Percentiles rank a stretch among this genome's conserved stretches.
These are phyloP conservation scores for Arctocebus calabarensis DNA, from an alignment of 2,797 vertebrate species.

Conservation along the genomic window DNA sequence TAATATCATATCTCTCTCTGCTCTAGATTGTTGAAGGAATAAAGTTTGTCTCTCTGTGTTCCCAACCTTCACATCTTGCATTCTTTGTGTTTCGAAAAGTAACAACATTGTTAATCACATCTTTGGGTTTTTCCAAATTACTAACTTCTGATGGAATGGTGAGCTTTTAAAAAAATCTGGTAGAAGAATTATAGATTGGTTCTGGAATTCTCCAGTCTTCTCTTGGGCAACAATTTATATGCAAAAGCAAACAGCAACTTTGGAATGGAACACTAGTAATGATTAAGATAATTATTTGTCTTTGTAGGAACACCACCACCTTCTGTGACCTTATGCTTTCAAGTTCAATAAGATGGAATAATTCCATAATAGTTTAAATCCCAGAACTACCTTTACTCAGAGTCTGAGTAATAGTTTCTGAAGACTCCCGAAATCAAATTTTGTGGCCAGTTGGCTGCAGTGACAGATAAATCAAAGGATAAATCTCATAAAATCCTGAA, in stretches of 20 bases:
- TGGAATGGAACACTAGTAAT: neutral
- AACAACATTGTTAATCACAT: neutral
- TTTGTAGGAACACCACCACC: neutral
- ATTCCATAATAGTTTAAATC: neutral
- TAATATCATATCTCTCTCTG: neutral
- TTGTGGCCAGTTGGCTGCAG: constrained; percentile 18
- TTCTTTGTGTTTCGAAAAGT: constrained; percentile 47
- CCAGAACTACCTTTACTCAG: constrained; percentile 22
- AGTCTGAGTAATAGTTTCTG: constrained; percentile 46
- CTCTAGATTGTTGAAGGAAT: neutral
- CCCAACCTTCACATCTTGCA: constrained; percentile 33
- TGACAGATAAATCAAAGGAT: constrained; percentile 32
- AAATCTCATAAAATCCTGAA: neutral
- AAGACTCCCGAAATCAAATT: constrained; percentile 34
- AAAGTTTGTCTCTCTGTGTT: neutral
- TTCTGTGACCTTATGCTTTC: constrained; percentile 26
- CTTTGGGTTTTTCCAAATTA: constrained; percentile 45
- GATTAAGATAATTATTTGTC: constrained; percentile 15
- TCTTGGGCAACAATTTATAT: neutral
- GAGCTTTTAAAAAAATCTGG: neutral
- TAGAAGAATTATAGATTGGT: constrained; percentile 32
- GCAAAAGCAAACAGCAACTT: neutral
- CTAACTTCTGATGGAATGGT: neutral
- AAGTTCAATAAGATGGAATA: constrained; percentile 37
- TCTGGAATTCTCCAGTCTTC: neutral